Evolutionary conservation across 2,888 invertebrate genomes (phyloP).

Genomic region (Heliconius ethilla): DNA sequence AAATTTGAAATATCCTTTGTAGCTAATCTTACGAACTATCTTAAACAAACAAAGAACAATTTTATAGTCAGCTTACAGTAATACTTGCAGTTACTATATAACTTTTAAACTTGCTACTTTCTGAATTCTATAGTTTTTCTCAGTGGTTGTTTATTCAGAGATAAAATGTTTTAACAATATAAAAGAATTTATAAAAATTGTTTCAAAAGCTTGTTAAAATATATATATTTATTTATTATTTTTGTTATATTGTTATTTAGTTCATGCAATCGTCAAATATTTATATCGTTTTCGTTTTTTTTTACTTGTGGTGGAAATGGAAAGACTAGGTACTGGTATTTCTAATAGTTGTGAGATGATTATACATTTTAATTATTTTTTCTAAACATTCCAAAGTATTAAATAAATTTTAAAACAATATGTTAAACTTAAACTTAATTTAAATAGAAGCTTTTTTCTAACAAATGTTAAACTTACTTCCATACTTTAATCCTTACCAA

Average conservation of each 20-base stretch:
- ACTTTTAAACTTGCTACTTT: conserved; percentile 60
- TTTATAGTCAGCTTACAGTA: conserved; percentile 38
- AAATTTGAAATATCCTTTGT: conserved; percentile 18
- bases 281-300: no score
- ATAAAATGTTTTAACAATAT: conserved; percentile 20
- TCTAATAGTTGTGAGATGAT: no score
- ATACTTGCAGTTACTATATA: conserved; percentile 61
- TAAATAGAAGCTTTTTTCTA: not conserved
- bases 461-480: conserved; percentile 5
- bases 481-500: conserved; percentile 18
- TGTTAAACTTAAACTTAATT: no score
- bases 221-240: no score
- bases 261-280: no score
- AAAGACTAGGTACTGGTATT: no score
- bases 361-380: no score
- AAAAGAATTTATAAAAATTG: not conserved
- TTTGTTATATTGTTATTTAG: no score
- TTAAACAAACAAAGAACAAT: conserved; percentile 33
- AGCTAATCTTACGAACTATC: conserved; percentile 22
- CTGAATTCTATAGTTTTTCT: conserved; percentile 20
- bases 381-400: no score
- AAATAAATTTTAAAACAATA: no score
- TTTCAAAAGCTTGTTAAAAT: not conserved
- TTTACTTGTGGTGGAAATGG: no score
- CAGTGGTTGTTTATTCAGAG: conserved; percentile 14